Evolutionary conservation across 2,888 invertebrate genomes (phyloP).

Genomic region (Protonemura montana): DNA sequence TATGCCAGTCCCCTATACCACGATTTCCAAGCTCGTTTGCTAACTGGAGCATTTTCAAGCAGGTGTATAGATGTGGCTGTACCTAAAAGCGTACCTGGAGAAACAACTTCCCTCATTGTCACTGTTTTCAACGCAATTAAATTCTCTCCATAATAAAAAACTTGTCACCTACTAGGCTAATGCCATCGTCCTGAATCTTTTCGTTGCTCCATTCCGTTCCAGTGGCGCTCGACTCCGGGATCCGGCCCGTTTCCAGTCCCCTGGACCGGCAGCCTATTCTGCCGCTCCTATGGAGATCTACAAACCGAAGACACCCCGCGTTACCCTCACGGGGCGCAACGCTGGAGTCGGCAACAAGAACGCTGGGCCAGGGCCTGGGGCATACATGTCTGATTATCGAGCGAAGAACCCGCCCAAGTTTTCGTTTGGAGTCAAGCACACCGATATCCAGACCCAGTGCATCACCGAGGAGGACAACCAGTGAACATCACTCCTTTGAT

Average conservation of each 20-base stretch:
- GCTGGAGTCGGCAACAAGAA: conserved; percentile 53
- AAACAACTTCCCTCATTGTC: too few species aligned
- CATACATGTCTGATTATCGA: conserved; percentile 62
- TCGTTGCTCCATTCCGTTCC: neutral
- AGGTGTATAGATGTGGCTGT: too few species aligned
- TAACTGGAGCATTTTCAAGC: too few species aligned
- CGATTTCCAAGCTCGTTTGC: too few species aligned
- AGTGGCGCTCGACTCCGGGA: conserved; percentile 52
- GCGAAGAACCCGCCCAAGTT: conserved; percentile 60
- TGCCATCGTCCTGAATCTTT: too few species aligned
- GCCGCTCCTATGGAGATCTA: conserved; percentile 54
- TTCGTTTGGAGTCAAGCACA: conserved; percentile 69
- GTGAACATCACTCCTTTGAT: neutral
- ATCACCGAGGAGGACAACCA: conserved; percentile 65
- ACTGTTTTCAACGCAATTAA: too few species aligned
- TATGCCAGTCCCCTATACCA: too few species aligned
- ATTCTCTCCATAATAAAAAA: too few species aligned
- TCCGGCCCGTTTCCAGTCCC: conserved; percentile 52
- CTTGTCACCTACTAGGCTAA: too few species aligned
- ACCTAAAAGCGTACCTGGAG: too few species aligned
- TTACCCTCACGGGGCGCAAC: conserved; percentile 53
- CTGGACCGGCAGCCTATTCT: conserved; percentile 61
- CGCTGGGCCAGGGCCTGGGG: conserved; percentile 64
- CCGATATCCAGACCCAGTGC: conserved; percentile 62
- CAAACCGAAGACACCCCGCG: conserved; percentile 55